Evolutionary conservation across 2,888 invertebrate genomes (phyloP).

Genomic region (Drosophila austrosaltans): DNA sequence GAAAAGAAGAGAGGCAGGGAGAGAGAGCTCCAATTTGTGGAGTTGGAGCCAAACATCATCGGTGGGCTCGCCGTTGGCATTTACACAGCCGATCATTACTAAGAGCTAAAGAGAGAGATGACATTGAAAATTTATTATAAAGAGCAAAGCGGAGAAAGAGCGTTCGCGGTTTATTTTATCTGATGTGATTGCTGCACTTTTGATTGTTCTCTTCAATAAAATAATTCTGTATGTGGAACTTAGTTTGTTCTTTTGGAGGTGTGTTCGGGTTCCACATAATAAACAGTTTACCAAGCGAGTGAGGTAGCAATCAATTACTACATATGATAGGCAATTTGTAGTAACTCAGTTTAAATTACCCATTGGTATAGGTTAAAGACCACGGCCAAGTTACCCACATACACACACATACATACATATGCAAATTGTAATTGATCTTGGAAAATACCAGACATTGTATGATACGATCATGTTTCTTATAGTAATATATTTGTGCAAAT

Average conservation of each 20-base stretch:
- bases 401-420: slow-evolving; percentile 23
- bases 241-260: slow-evolving; percentile 35
- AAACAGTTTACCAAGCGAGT: too few species aligned
- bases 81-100: neutral
- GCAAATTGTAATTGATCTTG: slow-evolving; percentile 30
- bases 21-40: neutral
- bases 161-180: neutral
- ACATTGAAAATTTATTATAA: slow-evolving; percentile 1
- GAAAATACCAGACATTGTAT: neutral
- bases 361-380: slow-evolving; percentile 57
- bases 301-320: slow-evolving; percentile 25
- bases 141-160: neutral
- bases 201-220: neutral
- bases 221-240: slow-evolving; percentile 1
- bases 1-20: neutral
- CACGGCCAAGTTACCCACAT: slow-evolving; percentile 30
- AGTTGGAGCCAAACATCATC: neutral
- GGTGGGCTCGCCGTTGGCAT: slow-evolving; percentile 1
- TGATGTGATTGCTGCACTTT: neutral
- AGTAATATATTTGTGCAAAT: neutral
- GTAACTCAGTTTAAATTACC: slow-evolving; percentile 36
- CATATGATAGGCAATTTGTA: slow-evolving; percentile 29
- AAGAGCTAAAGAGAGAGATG: neutral
- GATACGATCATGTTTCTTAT: neutral
- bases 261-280: slow-evolving; percentile 25